Percentiles rank a stretch among this genome's conserved stretches.
These are phyloP conservation scores for Aphis gossypii DNA, from an alignment of 1,140 invertebrate genomes.

Conservation along the genomic window DNA sequence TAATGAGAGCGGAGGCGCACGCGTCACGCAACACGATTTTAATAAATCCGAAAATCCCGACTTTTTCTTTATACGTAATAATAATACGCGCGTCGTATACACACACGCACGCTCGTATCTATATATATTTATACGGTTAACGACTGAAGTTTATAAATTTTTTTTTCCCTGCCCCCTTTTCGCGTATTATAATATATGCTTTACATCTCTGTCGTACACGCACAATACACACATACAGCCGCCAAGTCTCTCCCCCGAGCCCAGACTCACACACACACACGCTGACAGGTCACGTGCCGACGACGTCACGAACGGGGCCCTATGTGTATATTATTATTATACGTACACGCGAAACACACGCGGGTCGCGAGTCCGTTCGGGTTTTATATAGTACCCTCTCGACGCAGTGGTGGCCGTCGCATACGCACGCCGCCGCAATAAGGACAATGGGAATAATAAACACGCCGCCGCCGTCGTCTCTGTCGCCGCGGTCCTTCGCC, in stretches of 20 bases:
- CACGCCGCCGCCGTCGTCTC: constrained; percentile 13
- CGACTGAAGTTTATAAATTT: constrained; percentile 9
- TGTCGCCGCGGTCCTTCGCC: background rate
- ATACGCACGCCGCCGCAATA: background rate
- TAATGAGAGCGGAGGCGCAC: constrained; percentile 49
- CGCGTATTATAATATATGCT: background rate
- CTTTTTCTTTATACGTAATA: constrained; percentile 16
- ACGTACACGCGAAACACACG: background rate
- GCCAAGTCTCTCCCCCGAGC: background rate
- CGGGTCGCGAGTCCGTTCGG: background rate
- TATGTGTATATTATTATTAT: background rate
- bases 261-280: background rate
- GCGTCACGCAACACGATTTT: constrained; percentile 56
- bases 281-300: constrained; percentile 52
- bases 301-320: constrained; percentile 40
- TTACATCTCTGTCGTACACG: background rate
- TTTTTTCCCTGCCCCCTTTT: background rate
- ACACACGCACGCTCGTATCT: background rate
- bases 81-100: background rate
- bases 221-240: background rate
- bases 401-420: background rate
- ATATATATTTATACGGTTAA: background rate
- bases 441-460: constrained; percentile 55
- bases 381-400: background rate
- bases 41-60: constrained; percentile 57